phyloP scores from a whole-genome alignment of 2,888 invertebrate genomes.

The Achlya flavicornis region DNA sequence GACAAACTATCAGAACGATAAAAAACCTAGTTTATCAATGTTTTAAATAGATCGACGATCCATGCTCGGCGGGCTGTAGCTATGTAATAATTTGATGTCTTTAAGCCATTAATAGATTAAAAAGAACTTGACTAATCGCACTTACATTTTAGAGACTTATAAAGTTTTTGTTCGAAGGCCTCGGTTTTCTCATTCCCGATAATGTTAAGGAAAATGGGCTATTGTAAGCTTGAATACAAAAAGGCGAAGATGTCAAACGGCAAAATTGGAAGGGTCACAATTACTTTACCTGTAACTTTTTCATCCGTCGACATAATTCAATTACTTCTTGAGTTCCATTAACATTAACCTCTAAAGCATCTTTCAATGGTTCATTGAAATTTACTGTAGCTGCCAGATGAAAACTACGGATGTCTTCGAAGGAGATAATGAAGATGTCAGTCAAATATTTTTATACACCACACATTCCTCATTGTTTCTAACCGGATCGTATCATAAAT shows the following conservation, averaged over 20 bases:
- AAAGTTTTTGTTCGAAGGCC: background rate
- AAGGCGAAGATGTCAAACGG: conserved; percentile 9
- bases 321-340: conserved; percentile 45
- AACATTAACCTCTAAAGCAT: conserved; percentile 36
- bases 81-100: no score
- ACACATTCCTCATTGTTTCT: no score
- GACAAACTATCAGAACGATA: no score
- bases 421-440: background rate
- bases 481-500: no score
- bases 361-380: conserved; percentile 32
- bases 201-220: conserved; percentile 5
- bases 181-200: background rate
- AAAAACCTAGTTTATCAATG: no score
- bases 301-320: conserved; percentile 42
- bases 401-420: conserved; percentile 46
- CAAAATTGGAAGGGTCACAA: background rate
- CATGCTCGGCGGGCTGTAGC: no score
- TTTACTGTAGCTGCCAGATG: conserved; percentile 43
- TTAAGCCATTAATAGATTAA: background rate
- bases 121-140: background rate
- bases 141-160: background rate
- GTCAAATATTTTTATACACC: no score
- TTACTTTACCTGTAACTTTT: conserved; percentile 40
- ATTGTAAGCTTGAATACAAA: background rate
- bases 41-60: no score